Percentiles rank a stretch among this genome's conserved stretches.
Conservation (phyloP, 1,140 invertebrate genomes). For the Heliconius congener region DNA sequence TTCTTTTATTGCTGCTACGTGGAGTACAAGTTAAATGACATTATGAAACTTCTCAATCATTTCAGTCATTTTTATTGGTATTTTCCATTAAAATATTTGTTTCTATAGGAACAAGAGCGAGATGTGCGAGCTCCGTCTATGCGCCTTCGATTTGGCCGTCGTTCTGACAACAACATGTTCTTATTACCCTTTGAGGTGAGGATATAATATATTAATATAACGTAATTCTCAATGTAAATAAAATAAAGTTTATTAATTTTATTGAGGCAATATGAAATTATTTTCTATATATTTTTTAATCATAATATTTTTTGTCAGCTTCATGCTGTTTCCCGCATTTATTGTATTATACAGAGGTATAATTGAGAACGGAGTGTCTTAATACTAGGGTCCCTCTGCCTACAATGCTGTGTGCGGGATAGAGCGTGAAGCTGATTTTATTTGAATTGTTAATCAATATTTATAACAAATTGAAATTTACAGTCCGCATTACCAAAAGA, state of each 20-base stretch:
- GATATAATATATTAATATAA: no score
- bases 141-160: slow-evolving; percentile 84
- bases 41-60: slow-evolving; percentile 32
- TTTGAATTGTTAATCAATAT: no score
- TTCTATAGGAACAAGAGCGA: slow-evolving; percentile 67
- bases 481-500: slow-evolving; percentile 73
- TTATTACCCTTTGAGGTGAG: slow-evolving; percentile 78
- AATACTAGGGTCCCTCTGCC: no score
- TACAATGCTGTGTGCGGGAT: no score
- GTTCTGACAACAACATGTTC: slow-evolving; percentile 83
- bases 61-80: slow-evolving; percentile 41
- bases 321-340: no score
- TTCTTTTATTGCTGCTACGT: slow-evolving; percentile 37
- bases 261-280: no score
- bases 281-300: no score
- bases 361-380: no score
- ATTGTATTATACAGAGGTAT: no score
- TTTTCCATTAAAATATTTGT: slow-evolving; percentile 33
- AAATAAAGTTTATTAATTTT: neutral
- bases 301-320: no score
- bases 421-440: no score
- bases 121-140: slow-evolving; percentile 83
- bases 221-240: neutral
- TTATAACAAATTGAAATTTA: no score
- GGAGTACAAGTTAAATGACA: slow-evolving; percentile 35